Evolutionary conservation across 2,888 invertebrate species (phyloP), one percentile per base, ranked within the genome.

Genomic region (Mesorhabditis belari): DNA sequence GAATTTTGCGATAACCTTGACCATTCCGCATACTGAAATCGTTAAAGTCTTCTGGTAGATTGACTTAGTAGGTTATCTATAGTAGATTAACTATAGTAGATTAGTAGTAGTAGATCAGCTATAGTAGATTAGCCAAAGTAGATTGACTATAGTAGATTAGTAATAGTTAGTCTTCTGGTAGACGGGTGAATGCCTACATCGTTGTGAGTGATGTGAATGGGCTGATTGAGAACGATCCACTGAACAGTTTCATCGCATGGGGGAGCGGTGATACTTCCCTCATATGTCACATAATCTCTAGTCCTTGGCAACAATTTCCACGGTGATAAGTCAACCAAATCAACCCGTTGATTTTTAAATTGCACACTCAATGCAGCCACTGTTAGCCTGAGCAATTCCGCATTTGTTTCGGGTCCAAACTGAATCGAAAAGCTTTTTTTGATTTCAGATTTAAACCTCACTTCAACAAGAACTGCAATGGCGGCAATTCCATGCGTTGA

Each of bases 141-240:
- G 9, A 19, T 9, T n/a, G 2, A 50, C 2, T 6, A 2, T 50
- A 19, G 9, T n/a, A 50, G 17, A 50, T n/a, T 35, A 17, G 12
- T 2, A 35, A 9, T 9, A 35, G 44, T 9, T 19, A n/a, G 21
- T n/a, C 12, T 19, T n/a, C 21, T 9, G 4, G n/a, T n/a, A n/a
- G n/a, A n/a, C n/a, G n/a, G n/a, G n/a, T n/a, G n/a, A n/a, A n/a
- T 17, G 44, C 85, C 83, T 84, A 94, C 94, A 88, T 94, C 92
- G 83, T 91, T 90, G 80, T 89, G 89, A 73, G 92, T 91, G 82
- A 95, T 91, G 86, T 92, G 93, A 82, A 95, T 91, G 69, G 95
- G 95, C 83, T 92, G 93, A 85, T 96, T 96, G 83, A 93, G 88
- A 80, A 96, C 90, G 81, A 96, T 88, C 96, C 96, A 96, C 64